Base-by-base conservation (phyloP, 2,113 vertebrate species). In the Oryzias woworae region DNA sequence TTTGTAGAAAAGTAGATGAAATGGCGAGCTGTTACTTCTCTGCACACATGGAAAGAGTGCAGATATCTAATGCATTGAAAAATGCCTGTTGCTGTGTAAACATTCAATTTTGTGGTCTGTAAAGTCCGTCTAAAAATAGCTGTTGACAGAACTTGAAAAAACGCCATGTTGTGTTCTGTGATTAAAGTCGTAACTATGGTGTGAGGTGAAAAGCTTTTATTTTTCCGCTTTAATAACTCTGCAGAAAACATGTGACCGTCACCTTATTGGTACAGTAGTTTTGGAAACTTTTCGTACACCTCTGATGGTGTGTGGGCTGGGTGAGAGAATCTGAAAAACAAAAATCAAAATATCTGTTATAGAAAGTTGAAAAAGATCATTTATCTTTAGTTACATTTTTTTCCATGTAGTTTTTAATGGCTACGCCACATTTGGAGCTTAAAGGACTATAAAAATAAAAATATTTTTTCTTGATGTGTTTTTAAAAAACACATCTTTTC, bases 31-130 rank as follows among this genome's bases (percentile, higher is more conserved):
- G 18, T 57, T 43, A 58, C 7, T 52, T 64, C 55, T 81, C 71
- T 58, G 62, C 51, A 53, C 26, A 59, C 50, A 55, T 64, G 69
- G 77, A 82, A 65, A 73, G 51, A 43, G 71, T 57, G 5, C 26
- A 80, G 71, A 77, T 78, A 85, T 77, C 71, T 68, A 77, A 75
- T 71, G 55, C 80, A 84, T 83, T 85, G 80, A 85, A 88, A 80
- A 73, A 43, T 77, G 75, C 62, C 66, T 80, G 63, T 17, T 65
- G 63, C 63, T 46, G 53, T 41, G 52, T 63, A 81, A 53, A 78
- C 66, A 15, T 73, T 73, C 66, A 53, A 69, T 71, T 87, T 66
- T 90, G 86, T 78, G 83, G 70, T 61, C 43, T 81, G 83, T 52
- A 60, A 69, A 69, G 73, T 78, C 81, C 58, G 77, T 51, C 75